Evolutionary conservation across 2,797 vertebrate species (phyloP).

Genomic region (Cyclopterus lumpus): DNA sequence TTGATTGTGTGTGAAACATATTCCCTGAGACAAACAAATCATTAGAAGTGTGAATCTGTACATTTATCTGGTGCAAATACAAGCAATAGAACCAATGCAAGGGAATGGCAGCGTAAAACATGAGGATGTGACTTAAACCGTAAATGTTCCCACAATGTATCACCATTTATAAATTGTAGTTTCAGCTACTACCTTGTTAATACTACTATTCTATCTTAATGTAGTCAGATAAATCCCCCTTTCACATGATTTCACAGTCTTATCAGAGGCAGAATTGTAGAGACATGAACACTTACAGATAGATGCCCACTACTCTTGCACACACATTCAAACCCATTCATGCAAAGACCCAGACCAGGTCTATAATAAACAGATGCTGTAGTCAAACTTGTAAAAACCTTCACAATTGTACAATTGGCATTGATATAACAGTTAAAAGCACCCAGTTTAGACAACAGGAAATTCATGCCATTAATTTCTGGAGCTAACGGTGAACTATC

Average conservation of each 20-base stretch:
- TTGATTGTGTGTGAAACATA: slow-evolving; percentile 56
- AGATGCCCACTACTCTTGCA: neutral
- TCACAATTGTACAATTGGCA: neutral
- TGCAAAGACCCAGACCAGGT: neutral
- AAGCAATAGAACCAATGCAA: slow-evolving; percentile 24
- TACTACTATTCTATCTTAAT: neutral
- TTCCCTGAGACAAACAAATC: slow-evolving; percentile 67
- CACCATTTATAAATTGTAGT: neutral
- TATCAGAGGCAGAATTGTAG: slow-evolving; percentile 2
- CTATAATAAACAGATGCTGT: slow-evolving; percentile 10
- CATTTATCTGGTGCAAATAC: slow-evolving; percentile 27
- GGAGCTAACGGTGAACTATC: neutral
- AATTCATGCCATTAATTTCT: neutral
- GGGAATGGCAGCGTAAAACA: slow-evolving; percentile 4
- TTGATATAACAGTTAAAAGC: slow-evolving; percentile 4
- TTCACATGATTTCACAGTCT: slow-evolving; percentile 15
- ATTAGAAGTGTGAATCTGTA: neutral
- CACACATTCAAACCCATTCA: slow-evolving; percentile 19
- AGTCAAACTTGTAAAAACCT: neutral
- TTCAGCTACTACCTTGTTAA: neutral
- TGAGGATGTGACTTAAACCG: neutral
- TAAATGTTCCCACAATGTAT: slow-evolving; percentile 2
- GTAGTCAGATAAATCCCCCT: neutral
- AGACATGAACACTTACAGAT: slow-evolving; percentile 8
- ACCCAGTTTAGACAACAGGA: slow-evolving; percentile 15